These are phyloP conservation scores for Hemitrygon akajei DNA, from an alignment of 2,797 vertebrate genomes.

Conservation along the genomic window DNA sequence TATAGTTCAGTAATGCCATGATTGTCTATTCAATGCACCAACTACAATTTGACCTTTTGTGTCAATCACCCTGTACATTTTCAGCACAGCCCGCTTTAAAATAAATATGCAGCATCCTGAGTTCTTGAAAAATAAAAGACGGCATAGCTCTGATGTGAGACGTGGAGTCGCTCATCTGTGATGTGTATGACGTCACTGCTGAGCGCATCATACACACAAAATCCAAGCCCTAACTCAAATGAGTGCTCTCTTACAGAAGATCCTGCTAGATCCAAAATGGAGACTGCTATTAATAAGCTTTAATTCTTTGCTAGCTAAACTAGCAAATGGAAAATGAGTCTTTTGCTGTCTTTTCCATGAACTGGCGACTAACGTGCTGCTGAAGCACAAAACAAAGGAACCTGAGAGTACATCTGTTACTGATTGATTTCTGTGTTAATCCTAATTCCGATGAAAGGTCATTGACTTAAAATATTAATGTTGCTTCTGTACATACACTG, in stretches of 20 bases:
- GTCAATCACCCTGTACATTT: background rate
- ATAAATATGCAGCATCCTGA: background rate
- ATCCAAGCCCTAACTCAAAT: constrained; percentile 3
- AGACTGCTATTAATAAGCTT: background rate
- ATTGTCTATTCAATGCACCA: background rate
- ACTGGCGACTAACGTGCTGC: background rate
- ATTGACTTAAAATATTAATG: too few species aligned
- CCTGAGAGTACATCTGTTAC: background rate
- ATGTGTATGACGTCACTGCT: constrained; percentile 27
- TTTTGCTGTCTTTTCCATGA: background rate
- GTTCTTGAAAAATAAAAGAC: constrained; percentile 15
- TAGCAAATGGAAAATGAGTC: background rate
- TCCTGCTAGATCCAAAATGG: constrained; percentile 10
- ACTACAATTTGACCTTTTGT: background rate
- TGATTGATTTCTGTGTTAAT: too few species aligned
- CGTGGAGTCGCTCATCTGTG: constrained; percentile 28
- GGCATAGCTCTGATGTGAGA: background rate
- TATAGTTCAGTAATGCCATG: background rate
- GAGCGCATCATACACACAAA: constrained; percentile 23
- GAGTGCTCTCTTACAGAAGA: background rate
- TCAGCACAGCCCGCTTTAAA: background rate
- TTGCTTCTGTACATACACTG: too few species aligned
- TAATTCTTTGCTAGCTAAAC: background rate
- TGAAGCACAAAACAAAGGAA: background rate
- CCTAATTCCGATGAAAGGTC: too few species aligned